A percentile compares a stretch with the other conserved stretches of the same genome.
Conservation (phyloP, 2,888 invertebrate genomes). For the Chaetogeoica ovagalla region DNA sequence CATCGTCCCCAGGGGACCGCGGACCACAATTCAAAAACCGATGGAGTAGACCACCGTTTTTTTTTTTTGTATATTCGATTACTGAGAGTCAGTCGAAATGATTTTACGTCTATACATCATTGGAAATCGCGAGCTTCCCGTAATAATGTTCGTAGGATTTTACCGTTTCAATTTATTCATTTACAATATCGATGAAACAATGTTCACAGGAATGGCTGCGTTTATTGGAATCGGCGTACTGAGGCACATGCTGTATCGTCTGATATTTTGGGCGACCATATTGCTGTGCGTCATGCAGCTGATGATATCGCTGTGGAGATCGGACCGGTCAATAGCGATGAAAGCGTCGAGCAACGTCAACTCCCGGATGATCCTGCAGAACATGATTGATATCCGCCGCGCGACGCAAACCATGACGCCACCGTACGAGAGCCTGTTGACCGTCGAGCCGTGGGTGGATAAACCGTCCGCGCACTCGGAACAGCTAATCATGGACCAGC, state of each 20-base stretch:
- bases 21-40: no score
- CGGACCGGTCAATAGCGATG: conserved; percentile 15
- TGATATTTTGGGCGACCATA: conserved; percentile 45
- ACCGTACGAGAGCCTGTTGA: conserved; percentile 56
- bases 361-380: conserved; percentile 16
- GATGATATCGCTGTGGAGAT: conserved; percentile 24
- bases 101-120: no score
- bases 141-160: no score
- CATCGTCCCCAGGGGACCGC: no score
- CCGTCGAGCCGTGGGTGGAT: conserved; percentile 67
- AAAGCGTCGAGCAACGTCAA: neutral
- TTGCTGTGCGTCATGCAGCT: conserved; percentile 35
- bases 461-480: conserved; percentile 69
- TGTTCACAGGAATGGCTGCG: conserved; percentile 11
- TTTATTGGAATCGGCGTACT: conserved; percentile 28
- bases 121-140: no score
- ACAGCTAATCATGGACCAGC: conserved; percentile 64
- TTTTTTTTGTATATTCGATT: no score
- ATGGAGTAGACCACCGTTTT: no score
- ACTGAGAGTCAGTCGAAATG: no score
- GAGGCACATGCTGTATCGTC: conserved; percentile 40
- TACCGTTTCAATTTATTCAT: no score
- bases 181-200: neutral
- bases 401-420: conserved; percentile 14
- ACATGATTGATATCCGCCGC: conserved; percentile 4